Conservation (phyloP, 2,888 invertebrate species). For the Stratiomys singularior region DNA sequence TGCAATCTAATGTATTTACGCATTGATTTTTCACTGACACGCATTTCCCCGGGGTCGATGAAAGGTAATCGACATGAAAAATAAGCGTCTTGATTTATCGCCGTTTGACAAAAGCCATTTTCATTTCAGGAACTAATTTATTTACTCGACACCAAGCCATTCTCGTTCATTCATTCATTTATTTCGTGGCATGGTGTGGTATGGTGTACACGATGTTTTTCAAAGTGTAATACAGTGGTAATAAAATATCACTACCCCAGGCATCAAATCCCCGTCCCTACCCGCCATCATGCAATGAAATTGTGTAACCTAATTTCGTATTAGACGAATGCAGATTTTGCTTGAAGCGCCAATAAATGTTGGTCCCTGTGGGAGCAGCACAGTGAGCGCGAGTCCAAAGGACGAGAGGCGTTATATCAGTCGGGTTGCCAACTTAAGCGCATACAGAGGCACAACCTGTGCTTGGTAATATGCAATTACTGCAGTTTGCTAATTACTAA, state of each 20-base stretch:
- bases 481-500: constrained; percentile 1
- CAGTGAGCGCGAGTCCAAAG: too few species aligned
- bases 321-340: background rate
- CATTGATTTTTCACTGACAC: constrained; percentile 33
- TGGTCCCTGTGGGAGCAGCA: background rate
- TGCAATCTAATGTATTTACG: constrained; percentile 8
- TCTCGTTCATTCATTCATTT: background rate
- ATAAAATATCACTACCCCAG: constrained; percentile 18
- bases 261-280: too few species aligned
- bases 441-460: background rate
- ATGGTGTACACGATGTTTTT: background rate
- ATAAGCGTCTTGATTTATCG: constrained; percentile 35
- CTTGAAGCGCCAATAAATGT: background rate
- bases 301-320: constrained; percentile 36
- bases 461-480: background rate
- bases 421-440: background rate
- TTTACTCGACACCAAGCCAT: constrained; percentile 20
- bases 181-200: background rate
- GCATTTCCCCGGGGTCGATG: background rate
- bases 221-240: background rate
- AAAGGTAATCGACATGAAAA: constrained; percentile 38
- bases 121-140: constrained; percentile 40
- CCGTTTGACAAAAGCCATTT: constrained; percentile 36
- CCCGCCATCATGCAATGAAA: background rate
- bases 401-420: background rate